Conservation (phyloP, 2,888 invertebrate species). For the Tipula confusa region DNA sequence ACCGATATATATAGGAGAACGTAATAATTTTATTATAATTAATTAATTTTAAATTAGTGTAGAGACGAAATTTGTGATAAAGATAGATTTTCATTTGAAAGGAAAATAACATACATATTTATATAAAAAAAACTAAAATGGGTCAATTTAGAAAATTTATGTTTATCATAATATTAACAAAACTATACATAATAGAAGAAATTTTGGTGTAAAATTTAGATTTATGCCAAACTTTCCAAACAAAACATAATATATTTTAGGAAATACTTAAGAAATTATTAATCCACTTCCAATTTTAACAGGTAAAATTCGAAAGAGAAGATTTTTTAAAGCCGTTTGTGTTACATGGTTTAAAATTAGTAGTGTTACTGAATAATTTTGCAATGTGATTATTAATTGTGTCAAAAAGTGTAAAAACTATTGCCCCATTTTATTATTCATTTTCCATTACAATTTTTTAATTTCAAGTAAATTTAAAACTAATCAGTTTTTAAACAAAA, state of each 20-base stretch:
- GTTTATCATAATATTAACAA: neutral
- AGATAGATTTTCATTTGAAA: slow-evolving; percentile 12
- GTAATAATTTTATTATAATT: neutral
- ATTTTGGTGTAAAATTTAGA: neutral
- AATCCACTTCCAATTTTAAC: neutral
- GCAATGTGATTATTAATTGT: neutral
- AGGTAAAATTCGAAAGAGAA: neutral
- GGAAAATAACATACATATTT: neutral
- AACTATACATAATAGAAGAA: neutral
- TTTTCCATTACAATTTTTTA: neutral
- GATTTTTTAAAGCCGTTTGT: neutral
- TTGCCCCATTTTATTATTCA: neutral
- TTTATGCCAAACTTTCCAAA: neutral
- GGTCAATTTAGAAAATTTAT: neutral
- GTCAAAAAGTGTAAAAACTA: slow-evolving; percentile 21
- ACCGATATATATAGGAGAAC: neutral
- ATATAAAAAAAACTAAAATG: neutral
- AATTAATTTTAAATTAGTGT: neutral
- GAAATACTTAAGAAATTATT: neutral
- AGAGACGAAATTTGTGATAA: neutral
- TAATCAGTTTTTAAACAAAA: neutral
- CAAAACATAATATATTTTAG: neutral
- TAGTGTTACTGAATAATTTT: neutral
- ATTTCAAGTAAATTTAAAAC: neutral
- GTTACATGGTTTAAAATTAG: neutral